Conservation (phyloP, 64 coral and sea anemone species). For the Montipora efflorescens region DNA sequence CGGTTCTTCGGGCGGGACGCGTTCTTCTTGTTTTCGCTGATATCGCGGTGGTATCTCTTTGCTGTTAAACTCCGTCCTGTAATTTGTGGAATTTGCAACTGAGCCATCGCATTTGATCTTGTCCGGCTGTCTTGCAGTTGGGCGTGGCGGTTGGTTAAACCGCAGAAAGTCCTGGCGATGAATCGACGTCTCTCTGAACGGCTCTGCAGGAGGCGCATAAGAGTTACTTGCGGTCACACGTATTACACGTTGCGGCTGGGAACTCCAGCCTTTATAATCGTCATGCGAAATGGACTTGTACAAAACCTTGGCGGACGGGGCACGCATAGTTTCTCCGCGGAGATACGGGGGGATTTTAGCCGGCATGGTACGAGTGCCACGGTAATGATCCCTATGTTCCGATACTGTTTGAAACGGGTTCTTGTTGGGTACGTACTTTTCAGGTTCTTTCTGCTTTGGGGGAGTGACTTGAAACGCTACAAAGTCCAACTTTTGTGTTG, state of each 20-base stretch:
- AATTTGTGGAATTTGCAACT: constrained; percentile 43
- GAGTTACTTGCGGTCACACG: constrained; percentile 59
- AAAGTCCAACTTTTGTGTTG: constrained; percentile 75
- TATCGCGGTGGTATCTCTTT: constrained; percentile 78
- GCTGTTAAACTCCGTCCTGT: constrained; percentile 54
- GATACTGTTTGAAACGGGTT: constrained; percentile 94
- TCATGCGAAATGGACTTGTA: constrained; percentile 87
- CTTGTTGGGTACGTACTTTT: constrained; percentile 92
- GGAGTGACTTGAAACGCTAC: constrained; percentile 67
- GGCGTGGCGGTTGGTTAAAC: constrained; percentile 90
- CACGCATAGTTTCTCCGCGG: constrained; percentile 86
- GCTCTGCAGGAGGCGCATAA: constrained; percentile 76
- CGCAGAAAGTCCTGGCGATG: constrained; percentile 89
- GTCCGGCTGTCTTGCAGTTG: constrained; percentile 89
- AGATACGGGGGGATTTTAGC: constrained; percentile 89
- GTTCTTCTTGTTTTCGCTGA: constrained; percentile 73
- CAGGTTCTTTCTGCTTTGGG: constrained; percentile 82
- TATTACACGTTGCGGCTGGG: constrained; percentile 29
- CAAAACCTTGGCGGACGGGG: constrained; percentile 87
- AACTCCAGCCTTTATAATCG: constrained; percentile 85
- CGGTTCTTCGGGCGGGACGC: constrained; percentile 70
- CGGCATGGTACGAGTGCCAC: constrained; percentile 52
- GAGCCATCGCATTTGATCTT: constrained; percentile 74
- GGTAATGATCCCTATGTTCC: constrained; percentile 86
- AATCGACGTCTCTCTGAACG: constrained; percentile 91